Conservation (phyloP, 2,797 vertebrate genomes). For the Buceros bicornis region DNA sequence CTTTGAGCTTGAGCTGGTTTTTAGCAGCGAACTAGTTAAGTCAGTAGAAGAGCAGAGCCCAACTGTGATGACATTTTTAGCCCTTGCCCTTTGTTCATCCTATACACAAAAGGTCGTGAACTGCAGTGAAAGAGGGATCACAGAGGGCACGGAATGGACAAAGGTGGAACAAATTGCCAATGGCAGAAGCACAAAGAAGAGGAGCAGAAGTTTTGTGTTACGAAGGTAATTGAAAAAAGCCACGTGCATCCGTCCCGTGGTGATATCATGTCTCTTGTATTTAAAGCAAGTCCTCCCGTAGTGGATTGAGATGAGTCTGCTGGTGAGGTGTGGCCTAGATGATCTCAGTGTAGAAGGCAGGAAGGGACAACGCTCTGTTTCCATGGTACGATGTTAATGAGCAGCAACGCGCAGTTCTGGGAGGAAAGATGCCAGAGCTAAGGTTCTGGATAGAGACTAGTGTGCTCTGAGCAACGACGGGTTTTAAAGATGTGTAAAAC, state of each 20-base stretch:
- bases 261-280: background rate
- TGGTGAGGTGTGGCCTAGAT: slow-evolving; percentile 16
- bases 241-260: background rate
- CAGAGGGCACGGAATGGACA: background rate
- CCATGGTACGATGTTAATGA: slow-evolving; percentile 5
- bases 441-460: background rate
- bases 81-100: slow-evolving; percentile 39
- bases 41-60: slow-evolving; percentile 7
- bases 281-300: background rate
- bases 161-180: slow-evolving; percentile 61
- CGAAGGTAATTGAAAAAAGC: background rate
- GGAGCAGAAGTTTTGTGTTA: slow-evolving; percentile 23
- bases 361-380: background rate
- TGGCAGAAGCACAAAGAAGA: slow-evolving; percentile 38
- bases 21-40: background rate
- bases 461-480: background rate
- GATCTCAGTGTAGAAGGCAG: background rate
- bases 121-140: slow-evolving; percentile 35
- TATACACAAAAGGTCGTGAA: slow-evolving; percentile 24
- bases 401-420: background rate
- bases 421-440: background rate
- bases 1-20: slow-evolving; percentile 11
- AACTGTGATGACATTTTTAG: slow-evolving; percentile 46
- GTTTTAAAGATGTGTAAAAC: background rate
- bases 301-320: background rate